phyloP scores from a whole-genome alignment of 2,797 vertebrate genomes.

The Dendrocincla tyrannina region DNA sequence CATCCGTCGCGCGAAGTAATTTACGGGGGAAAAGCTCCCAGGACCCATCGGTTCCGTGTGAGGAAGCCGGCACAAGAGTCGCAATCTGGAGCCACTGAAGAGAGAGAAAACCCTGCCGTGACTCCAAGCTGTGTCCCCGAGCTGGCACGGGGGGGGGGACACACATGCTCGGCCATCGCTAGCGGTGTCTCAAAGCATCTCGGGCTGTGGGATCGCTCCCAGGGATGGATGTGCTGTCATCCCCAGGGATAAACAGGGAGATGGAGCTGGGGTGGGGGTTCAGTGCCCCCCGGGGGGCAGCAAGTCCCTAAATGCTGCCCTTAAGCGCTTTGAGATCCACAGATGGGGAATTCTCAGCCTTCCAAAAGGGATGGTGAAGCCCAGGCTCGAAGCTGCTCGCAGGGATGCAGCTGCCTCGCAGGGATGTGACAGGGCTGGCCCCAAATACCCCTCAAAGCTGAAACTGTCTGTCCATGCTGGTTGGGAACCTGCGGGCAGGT shows the following conservation, averaged over 20 bases:
- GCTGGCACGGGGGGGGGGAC: background rate
- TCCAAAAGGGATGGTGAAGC: background rate
- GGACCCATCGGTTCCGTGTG: conserved; percentile 68
- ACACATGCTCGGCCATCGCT: background rate
- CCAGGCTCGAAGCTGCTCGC: background rate
- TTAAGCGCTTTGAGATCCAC: background rate
- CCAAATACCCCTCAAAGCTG: background rate
- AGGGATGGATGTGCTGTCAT: background rate
- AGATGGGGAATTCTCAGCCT: background rate
- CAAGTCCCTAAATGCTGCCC: rapidly evolving
- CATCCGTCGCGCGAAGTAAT: conserved; percentile 56
- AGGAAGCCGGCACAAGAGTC: conserved; percentile 40
- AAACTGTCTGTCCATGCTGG: rapidly evolving
- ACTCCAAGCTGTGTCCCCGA: conserved; percentile 2
- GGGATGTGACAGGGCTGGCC: rapidly evolving
- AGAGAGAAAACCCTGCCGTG: conserved; percentile 34
- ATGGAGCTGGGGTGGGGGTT: background rate
- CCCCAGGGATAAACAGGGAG: background rate
- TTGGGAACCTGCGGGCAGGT: rapidly evolving
- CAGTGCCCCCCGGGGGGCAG: background rate
- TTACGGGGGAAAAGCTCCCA: conserved; percentile 58
- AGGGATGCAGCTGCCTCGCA: background rate
- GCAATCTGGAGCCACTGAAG: conserved; percentile 70
- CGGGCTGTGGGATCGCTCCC: background rate
- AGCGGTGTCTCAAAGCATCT: no score